Evolutionary conservation across 1,140 invertebrate genomes (phyloP), one percentile per base, ranked within the genome.

Genomic region (Psix sp.): DNA sequence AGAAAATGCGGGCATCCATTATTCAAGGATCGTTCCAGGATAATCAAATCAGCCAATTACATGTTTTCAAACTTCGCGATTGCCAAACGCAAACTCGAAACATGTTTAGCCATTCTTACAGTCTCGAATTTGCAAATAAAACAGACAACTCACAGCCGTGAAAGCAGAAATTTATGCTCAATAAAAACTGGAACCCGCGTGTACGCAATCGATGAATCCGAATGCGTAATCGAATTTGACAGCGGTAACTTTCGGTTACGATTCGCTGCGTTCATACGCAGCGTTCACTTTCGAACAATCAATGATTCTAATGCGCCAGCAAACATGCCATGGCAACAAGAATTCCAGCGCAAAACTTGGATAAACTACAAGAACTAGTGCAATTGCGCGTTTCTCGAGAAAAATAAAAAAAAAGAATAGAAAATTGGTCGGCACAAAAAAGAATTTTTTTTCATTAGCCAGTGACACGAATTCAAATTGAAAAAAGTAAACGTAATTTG

Each of bases 261-360:
- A 52, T 38, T 54, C 40, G 39, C 39, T 57, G 7, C 24, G 43
- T 21, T 39, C 40, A 54, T 60, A 20, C 48, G 20, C 40, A 62
- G 35, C 48, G 42, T 62, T 70, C 66, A 62, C 49, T 72, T 72
- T 72, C 59, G 31, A 51, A 51, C 45, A 57, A 72, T 72, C 70
- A 52, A 73, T 73, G 70, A 73, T 59, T 63, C 29, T 51, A 49
- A 70, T 54, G 56, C 42, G 13, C 51, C 51, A 54, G 45, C 52
- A 74, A 77, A 77, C 72, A 77, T 68, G 13, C 60, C 76, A 39
- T 77, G 43, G 76, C 76, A 77, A 77, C 76, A 42, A 31, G 35
- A n/a, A 59, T 51, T 73, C 38, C 31, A 16, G n/a, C 29, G 17
- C 26, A 51, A 65, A 52, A 54, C 54, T 54, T 65, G 51, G n/a